Conservation (phyloP, 2,797 vertebrate species). For the Pelodytes ibericus region DNA sequence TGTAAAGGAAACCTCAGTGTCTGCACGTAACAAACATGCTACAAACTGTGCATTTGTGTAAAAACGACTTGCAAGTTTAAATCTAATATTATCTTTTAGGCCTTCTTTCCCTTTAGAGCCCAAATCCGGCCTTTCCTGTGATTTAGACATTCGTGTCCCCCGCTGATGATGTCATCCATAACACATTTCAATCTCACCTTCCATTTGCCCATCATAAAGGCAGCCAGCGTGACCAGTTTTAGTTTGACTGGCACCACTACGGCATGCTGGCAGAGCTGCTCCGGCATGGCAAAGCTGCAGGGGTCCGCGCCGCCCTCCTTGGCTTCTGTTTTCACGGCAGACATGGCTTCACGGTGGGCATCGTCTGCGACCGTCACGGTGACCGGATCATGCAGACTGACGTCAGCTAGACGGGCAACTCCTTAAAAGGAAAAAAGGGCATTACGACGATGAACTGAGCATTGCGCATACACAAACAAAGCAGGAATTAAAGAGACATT, state of each 20-base stretch:
- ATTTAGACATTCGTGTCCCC: too few relatives aligned
- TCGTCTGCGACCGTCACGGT: conserved; percentile 78
- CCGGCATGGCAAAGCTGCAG: conserved; percentile 82
- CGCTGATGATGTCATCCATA: too few relatives aligned
- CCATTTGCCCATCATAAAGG: conserved; percentile 89
- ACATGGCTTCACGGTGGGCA: background rate
- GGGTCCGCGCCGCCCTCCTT: conserved; percentile 54
- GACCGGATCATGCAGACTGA: conserved; percentile 84
- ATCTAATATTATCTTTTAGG: too few relatives aligned
- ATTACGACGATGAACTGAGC: background rate
- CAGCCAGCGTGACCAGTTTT: conserved; percentile 86
- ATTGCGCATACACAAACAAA: too few relatives aligned
- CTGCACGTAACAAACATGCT: too few relatives aligned
- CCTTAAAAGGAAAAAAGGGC: conserved; percentile 66
- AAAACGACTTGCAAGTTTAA: too few relatives aligned
- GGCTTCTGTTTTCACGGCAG: accelerated
- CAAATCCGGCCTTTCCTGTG: too few relatives aligned
- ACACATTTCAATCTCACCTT: conserved; percentile 75
- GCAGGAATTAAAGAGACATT: too few relatives aligned
- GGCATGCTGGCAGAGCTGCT: conserved; percentile 81
- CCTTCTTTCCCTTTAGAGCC: too few relatives aligned
- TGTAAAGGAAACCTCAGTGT: too few relatives aligned
- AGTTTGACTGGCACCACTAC: conserved; percentile 90
- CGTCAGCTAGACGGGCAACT: conserved; percentile 79
- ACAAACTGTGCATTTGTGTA: too few relatives aligned